These are phyloP conservation scores for Mizuhopecten yessoensis DNA, from an alignment of 1,140 invertebrate species.

Conservation along the genomic window DNA sequence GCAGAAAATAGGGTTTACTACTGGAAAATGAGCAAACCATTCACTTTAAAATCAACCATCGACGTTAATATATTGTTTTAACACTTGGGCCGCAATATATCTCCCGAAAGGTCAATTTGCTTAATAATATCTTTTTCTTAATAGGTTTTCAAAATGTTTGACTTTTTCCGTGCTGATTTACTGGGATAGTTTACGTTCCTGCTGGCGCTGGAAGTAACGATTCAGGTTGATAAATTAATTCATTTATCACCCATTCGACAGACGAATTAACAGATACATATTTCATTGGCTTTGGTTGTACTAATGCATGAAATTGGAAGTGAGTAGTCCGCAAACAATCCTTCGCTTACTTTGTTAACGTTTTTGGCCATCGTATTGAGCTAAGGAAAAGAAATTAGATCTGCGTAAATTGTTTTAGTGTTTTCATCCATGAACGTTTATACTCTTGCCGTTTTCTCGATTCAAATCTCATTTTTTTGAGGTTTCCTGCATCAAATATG, in stretches of 20 bases:
- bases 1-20: constrained; percentile 8
- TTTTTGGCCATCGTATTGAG: not conserved
- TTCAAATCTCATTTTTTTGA: too few relatives aligned
- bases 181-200: constrained; percentile 15
- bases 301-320: constrained; percentile 34
- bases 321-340: not conserved
- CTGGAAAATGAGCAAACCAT: constrained; percentile 8
- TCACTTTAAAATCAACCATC: constrained; percentile 25
- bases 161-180: constrained; percentile 29
- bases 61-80: constrained; percentile 36
- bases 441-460: too few relatives aligned
- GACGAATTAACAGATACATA: not conserved
- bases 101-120: constrained; percentile 31
- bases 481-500: too few relatives aligned
- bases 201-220: not conserved
- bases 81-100: constrained; percentile 24
- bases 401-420: not conserved
- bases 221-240: constrained; percentile 40
- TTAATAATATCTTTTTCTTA: constrained; percentile 36
- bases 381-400: not conserved
- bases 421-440: not conserved
- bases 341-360: not conserved
- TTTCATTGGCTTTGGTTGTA: not conserved
- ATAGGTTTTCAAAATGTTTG: constrained; percentile 14
- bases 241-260: constrained; percentile 32